Evolutionary conservation across 2,888 invertebrate genomes (phyloP), one percentile per base, ranked within the genome.

Genomic region (Epinotia bilunana): DNA sequence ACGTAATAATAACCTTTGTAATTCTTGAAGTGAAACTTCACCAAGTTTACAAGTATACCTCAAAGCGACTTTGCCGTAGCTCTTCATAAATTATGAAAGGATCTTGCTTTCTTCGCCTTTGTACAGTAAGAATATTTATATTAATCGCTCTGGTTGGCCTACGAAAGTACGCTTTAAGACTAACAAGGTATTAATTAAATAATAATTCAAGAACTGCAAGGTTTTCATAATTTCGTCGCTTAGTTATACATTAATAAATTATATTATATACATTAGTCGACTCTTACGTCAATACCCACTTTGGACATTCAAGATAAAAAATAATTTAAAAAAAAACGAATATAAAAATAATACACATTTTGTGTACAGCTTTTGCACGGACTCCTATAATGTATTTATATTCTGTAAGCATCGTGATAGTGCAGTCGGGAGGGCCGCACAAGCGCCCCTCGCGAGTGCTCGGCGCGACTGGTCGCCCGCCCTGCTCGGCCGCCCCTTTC

Each of bases 1-100:
- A 80, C 85, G 84, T 85, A 87, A 87, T 88, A 88, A 88, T 87
- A 87, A 88, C 86, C 88, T 88, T 88, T 87, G 84, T 88, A 87
- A 87, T 87, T 88, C 86, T 86, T 86, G 83, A 83, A 85, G 85
- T 83, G 84, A 87, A 85, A 87, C 84, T 87, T 86, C 81, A 81
- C 81, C 78, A 86, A 86, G 82, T 86, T 85, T 84, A 81, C 82
- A 84, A 86, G 83, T 82, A 82, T 85, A 83, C 82, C 84, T 83
- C 83, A 84, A 84, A 86, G 84, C 80, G 82, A 84, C 83, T 82
- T 83, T 77, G 77, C 81, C 81, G 83, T 80, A 78, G 81, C 82
- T 82, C 80, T 81, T 83, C 82, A 83, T 85, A 84, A 79, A 84
- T 85, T 84, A 86, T 85, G 80, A 83, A 83, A 81, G 81, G 80